Conservation (phyloP, 2,113 vertebrate species). For the Sceloporus undulatus region DNA sequence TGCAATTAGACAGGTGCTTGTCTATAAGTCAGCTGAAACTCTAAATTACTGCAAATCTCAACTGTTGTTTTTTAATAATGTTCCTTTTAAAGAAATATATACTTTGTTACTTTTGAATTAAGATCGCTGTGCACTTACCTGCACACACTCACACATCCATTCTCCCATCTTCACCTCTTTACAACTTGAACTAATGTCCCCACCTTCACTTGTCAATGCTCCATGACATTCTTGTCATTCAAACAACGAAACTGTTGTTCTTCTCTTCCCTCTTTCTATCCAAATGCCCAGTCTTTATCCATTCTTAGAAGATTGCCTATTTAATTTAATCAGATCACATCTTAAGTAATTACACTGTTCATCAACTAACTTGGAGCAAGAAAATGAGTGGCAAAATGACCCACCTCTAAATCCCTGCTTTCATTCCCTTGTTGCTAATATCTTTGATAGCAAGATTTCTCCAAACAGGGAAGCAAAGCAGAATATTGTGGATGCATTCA, state of each 20-base stretch:
- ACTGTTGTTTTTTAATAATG: not conserved
- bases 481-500: not conserved
- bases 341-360: not conserved
- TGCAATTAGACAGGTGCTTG: not conserved
- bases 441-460: not conserved
- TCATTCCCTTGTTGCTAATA: not conserved
- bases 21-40: not conserved
- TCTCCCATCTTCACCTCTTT: too few species aligned
- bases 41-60: not conserved
- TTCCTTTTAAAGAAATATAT: not conserved
- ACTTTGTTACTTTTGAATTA: not conserved
- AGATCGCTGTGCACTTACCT: too few species aligned
- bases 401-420: not conserved
- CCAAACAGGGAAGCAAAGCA: not conserved
- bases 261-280: not conserved
- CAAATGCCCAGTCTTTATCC: not conserved
- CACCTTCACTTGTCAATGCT: not conserved
- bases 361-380: not conserved
- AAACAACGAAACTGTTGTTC: not conserved
- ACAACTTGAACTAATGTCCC: not conserved
- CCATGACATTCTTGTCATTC: not conserved
- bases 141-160: not conserved
- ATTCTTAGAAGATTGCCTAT: not conserved
- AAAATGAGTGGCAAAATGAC: not conserved
- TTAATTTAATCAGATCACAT: not conserved